Percentiles rank a stretch among this genome's conserved stretches.
phyloP scores from a whole-genome alignment of 1,140 invertebrate genomes.

The Panagrolaimus sp. region DNA sequence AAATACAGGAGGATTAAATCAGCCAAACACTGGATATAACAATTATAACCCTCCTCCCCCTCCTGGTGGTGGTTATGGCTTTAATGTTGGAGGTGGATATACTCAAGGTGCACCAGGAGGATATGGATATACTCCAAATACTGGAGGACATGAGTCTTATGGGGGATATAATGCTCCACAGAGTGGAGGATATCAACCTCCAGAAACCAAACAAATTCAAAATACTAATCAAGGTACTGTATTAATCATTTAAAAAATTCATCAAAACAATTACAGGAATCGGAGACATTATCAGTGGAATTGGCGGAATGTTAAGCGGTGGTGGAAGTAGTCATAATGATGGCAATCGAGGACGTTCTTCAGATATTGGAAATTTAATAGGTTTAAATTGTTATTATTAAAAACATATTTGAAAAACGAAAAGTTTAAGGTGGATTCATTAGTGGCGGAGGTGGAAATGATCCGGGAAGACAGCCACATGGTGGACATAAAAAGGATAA shows the following conservation, averaged over 20 bases:
- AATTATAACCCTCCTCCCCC: background rate
- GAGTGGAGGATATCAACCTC: no score
- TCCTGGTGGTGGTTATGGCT: background rate
- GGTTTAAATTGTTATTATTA: no score
- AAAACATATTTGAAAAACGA: no score
- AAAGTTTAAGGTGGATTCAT: slow-evolving; percentile 31
- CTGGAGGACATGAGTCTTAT: slow-evolving; percentile 13
- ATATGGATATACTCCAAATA: slow-evolving; percentile 25
- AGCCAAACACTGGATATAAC: no score
- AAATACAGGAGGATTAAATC: no score
- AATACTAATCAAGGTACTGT: no score
- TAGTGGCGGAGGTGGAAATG: slow-evolving; percentile 41
- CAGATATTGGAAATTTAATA: slow-evolving; percentile 32
- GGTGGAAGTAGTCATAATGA: slow-evolving; percentile 29
- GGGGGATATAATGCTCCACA: no score
- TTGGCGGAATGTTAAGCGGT: slow-evolving; percentile 23
- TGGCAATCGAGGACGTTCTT: slow-evolving; percentile 33
- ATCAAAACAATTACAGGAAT: background rate
- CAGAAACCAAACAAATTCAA: no score
- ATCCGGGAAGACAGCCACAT: no score
- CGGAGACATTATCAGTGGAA: slow-evolving; percentile 25
- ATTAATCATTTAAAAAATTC: no score
- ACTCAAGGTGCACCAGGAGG: slow-evolving; percentile 28
- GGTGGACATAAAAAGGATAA: no score
- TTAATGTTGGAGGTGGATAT: slow-evolving; percentile 23